phyloP scores from a whole-genome alignment of 2,113 vertebrate species.

The Ptilonorhynchus violaceus region DNA sequence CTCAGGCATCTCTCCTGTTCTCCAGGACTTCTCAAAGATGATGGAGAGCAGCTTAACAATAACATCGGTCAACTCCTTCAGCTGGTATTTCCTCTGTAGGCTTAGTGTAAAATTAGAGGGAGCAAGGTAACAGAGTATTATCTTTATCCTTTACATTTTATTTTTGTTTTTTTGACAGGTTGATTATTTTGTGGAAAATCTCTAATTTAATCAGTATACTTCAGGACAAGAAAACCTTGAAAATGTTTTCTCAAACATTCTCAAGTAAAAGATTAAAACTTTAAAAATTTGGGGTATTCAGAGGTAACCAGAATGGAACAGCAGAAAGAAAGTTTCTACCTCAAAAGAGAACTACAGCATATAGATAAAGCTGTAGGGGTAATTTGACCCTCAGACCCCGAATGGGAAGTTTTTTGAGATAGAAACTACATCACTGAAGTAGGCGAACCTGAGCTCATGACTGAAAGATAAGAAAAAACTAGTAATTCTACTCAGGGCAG shows the following conservation, averaged over 20 bases:
- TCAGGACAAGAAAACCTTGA: neutral
- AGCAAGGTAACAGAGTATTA: neutral
- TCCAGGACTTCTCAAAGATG: neutral
- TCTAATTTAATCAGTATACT: neutral
- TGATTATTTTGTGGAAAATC: neutral
- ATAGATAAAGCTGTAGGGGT: neutral
- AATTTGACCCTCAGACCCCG: neutral
- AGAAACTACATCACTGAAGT: neutral
- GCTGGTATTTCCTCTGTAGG: neutral
- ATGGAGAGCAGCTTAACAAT: neutral
- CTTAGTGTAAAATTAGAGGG: neutral
- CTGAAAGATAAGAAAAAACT: neutral
- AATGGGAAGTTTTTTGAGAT: neutral
- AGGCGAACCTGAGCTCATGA: neutral
- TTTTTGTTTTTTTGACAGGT: neutral
- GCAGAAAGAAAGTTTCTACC: neutral
- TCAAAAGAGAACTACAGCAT: neutral
- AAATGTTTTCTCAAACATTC: neutral
- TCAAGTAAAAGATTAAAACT: neutral
- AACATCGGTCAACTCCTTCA: neutral
- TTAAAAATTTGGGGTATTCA: rapidly evolving
- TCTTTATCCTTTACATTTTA: neutral
- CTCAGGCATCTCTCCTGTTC: neutral
- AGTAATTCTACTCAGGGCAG: neutral
- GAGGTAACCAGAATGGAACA: neutral